Evolutionary conservation across 2,113 vertebrate species (phyloP), one percentile per base, ranked within the genome.

Genomic region (Chaenocephalus aceratus): DNA sequence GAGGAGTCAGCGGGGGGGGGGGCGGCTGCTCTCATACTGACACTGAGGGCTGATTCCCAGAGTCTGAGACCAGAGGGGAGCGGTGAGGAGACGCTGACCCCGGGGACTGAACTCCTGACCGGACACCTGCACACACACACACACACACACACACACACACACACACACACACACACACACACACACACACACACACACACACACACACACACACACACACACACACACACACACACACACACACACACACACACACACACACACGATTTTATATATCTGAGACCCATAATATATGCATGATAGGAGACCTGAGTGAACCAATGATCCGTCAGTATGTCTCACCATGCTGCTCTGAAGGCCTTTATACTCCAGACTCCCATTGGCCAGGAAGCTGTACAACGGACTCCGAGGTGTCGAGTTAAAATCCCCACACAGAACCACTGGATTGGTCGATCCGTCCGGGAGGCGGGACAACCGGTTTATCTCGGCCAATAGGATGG

Each of bases 401-500:
- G 98, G 98, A 80, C 98, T 99, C 68, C 94, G 92, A 58, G 98
- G 98, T 30, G 96, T 96, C 6, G 97, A 97, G 94, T 99, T 99
- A 78, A 99, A 97, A 85, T 99, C 98, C 6, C 98, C 98, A 59
- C 98, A 99, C 75, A 99, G 92, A 77, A 99, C 60, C 8, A 99
- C 88, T 0, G 98, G 97, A 77, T 91, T 96, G 79, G 92, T 80
- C 14, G 88, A 91, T 2, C 96, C 96, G 2, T 97, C 95, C 6
- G 94, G 92, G 79, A 84, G 93, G 85, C 80, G 85, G 61, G 97
- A 93, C 77, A 97, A 82, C 2, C 84, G 95, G 48, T 91, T 80
- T 56, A 99, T 96, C 94, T 99, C 97, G 26, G 98, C 98, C 85
- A 99, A 83, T 1, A 99, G 96, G 90, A 99, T 95, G 10, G 98